Evolutionary conservation across 1,140 invertebrate genomes (phyloP).

Genomic region (Leptoteleia sp.): DNA sequence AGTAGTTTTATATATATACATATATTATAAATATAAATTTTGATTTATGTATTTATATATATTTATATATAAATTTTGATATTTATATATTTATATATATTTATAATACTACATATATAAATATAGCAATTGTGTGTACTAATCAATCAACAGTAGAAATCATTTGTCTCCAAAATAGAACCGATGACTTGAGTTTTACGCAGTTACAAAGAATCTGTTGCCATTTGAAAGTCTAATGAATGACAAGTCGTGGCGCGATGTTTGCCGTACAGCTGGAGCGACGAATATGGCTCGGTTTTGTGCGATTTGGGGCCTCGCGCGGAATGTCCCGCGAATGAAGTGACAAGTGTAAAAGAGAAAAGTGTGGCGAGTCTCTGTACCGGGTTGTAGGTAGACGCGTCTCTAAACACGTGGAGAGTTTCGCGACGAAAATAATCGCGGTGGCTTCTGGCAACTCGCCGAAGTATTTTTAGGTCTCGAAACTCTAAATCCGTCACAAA

Average conservation of each 20-base stretch:
- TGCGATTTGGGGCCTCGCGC: neutral
- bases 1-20: no score
- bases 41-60: no score
- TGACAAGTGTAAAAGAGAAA: conserved; percentile 19
- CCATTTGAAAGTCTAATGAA: conserved; percentile 38
- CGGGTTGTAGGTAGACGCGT: conserved; percentile 38
- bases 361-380: conserved; percentile 5
- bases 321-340: neutral
- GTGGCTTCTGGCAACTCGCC: conserved; percentile 69
- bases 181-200: neutral
- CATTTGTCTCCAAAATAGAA: neutral
- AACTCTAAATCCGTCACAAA: conserved; percentile 74
- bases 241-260: conserved; percentile 4
- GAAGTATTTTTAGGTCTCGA: conserved; percentile 72
- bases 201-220: conserved; percentile 14
- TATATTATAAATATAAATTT: no score
- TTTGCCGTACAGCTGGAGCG: neutral
- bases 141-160: neutral
- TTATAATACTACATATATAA: no score
- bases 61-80: no score
- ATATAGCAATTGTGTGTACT: no score
- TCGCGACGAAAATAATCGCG: conserved; percentile 70
- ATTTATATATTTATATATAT: no score
- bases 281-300: conserved; percentile 10
- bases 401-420: conserved; percentile 73